These are phyloP conservation scores for Prionailurus viverrinus DNA, from an alignment of 2,113 vertebrate species.

Conservation along the genomic window DNA sequence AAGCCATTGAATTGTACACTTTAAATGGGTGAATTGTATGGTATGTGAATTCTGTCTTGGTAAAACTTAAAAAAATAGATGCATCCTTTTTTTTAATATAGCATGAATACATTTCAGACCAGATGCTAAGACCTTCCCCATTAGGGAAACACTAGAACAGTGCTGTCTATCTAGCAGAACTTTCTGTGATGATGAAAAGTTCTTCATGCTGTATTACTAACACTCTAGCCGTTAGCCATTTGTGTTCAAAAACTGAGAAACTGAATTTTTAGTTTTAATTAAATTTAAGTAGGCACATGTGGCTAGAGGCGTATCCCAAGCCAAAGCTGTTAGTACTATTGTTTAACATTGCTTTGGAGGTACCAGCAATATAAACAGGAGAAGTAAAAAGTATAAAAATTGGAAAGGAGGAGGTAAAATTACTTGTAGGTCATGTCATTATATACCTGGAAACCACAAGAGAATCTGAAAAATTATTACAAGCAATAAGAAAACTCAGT, in stretches of 20 bases:
- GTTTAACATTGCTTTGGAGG: background rate
- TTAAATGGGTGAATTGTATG: background rate
- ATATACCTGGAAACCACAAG: background rate
- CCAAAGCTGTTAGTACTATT: background rate
- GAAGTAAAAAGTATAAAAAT: background rate
- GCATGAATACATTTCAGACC: background rate
- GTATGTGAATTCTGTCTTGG: background rate
- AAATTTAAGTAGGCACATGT: background rate
- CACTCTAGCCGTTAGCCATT: background rate
- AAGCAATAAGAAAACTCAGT: background rate
- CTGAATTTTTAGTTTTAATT: background rate
- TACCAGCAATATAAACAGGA: background rate
- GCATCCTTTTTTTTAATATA: background rate
- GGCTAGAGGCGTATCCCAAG: background rate
- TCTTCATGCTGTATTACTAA: background rate
- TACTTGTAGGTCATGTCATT: background rate
- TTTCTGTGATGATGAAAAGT: background rate
- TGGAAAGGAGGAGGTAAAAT: background rate
- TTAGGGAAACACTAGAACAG: background rate
- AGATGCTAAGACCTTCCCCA: background rate
- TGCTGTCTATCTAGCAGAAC: background rate
- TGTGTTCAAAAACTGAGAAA: background rate
- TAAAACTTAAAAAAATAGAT: background rate
- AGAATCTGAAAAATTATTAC: background rate
- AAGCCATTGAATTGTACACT: background rate